Evolutionary conservation across 2,888 invertebrate genomes (phyloP).

Genomic region (Macropis europaea): DNA sequence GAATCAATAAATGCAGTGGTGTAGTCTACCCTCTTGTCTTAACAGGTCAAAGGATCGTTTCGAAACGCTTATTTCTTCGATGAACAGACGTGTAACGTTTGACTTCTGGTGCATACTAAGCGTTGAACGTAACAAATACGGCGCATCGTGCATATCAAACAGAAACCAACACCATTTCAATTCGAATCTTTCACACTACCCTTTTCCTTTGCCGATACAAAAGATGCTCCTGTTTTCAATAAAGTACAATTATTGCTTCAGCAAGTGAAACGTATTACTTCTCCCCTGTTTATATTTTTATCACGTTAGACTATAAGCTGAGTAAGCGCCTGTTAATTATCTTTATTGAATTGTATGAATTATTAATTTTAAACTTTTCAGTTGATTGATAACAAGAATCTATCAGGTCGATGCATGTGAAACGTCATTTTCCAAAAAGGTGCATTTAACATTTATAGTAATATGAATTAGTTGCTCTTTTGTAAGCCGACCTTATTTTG

Average conservation of each 20-base stretch:
- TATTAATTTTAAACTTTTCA: too few relatives aligned
- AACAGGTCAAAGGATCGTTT: background rate
- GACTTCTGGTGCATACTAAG: conserved; percentile 2
- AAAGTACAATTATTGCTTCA: background rate
- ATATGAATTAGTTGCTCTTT: too few relatives aligned
- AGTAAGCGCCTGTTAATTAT: too few relatives aligned
- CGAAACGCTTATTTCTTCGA: conserved; percentile 7
- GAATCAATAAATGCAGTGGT: conserved; percentile 47
- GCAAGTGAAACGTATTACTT: background rate
- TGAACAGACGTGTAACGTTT: background rate
- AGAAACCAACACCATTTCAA: background rate
- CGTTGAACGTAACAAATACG: background rate
- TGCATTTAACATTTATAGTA: too few relatives aligned
- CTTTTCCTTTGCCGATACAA: background rate
- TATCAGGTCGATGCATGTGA: too few relatives aligned
- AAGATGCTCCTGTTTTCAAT: background rate
- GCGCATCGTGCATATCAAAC: background rate
- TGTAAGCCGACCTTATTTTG: too few relatives aligned
- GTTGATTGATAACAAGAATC: too few relatives aligned
- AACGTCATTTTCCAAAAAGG: too few relatives aligned
- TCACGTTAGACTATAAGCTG: too few relatives aligned
- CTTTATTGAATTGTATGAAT: too few relatives aligned
- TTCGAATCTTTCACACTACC: background rate
- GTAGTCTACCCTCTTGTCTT: conserved; percentile 1
- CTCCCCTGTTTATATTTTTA: too few relatives aligned